Evolutionary conservation across 2,113 vertebrate species (phyloP).

Genomic region (Phoenicopterus ruber): DNA sequence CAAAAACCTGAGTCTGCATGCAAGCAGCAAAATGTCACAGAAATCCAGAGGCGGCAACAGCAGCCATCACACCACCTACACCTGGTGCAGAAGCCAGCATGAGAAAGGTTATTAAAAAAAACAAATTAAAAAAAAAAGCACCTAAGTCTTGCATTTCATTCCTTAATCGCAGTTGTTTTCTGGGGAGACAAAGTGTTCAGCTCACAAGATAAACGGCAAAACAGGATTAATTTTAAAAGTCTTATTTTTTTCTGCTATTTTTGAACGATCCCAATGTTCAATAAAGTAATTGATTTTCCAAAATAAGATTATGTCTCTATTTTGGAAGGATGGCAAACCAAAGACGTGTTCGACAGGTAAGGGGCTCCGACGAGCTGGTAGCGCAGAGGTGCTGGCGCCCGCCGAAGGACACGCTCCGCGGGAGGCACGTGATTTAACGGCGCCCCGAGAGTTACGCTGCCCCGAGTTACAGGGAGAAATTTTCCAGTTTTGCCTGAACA

Average conservation of each 20-base stretch:
- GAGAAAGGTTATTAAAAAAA: neutral
- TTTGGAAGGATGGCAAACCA: neutral
- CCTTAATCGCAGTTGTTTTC: neutral
- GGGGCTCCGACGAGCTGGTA: neutral
- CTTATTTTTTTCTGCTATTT: neutral
- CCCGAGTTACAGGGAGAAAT: neutral
- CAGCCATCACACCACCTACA: neutral
- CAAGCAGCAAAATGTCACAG: constrained; percentile 9
- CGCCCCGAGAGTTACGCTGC: neutral
- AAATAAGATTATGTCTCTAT: neutral
- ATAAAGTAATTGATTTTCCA: neutral
- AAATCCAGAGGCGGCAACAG: neutral
- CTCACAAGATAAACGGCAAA: neutral
- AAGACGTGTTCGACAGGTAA: neutral
- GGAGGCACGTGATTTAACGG: neutral
- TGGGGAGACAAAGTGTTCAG: neutral
- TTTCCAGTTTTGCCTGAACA: neutral
- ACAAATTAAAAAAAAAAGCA: neutral
- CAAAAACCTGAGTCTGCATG: constrained; percentile 17
- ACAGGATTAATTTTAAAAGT: neutral
- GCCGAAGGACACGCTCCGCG: neutral
- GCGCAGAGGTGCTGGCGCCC: neutral
- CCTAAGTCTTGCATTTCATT: neutral
- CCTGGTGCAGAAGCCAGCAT: neutral
- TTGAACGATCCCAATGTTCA: neutral